Base-by-base conservation (phyloP, 2,888 invertebrate species). In the Tenthredo livida region DNA sequence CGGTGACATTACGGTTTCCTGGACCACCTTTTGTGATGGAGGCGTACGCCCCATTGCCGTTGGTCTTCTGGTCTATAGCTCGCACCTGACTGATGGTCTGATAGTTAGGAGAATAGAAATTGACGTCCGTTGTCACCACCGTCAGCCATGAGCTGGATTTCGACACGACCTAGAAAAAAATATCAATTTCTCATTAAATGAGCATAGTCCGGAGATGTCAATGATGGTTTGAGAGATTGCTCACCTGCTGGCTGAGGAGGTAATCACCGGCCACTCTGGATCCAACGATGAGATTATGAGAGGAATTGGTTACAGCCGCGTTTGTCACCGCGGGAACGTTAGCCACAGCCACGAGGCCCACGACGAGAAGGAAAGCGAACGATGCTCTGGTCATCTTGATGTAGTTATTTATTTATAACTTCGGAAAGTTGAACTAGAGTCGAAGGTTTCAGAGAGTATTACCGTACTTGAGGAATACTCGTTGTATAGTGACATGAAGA, bases 21-120 rank as follows among this genome's bases (percentile, higher is more conserved):
- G 94, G 93, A 10, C 95, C 95, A 47, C 95, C 94, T 0, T 61
- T 72, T 0, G 88, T 50, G 0, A 94, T 86, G 7, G 89, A 91
- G 0, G 93, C 93, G 85, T 89, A 91, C 21, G 94, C 95, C 9
- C 94, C 94, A 0, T 93, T 92, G 0, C 94, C 94, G 58, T 94
- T 91, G 54, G 90, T 90, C 50, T 93, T 90, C 85, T 93, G 93
- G 87, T 95, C 95, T 15, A 91, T 87, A 1, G 93, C 91, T 17
- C 89, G 88, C 15, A 94, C 87, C 86, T 92, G 91, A 0, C 93
- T 93, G 84, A 94, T 94, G 15, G 77, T 87, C 21, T 88, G 86
- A 82, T 85, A 86, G 10, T 21, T 78, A 2, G 86, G 67, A 5
- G 86, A 33, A 10, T 90, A 89, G 87, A 91, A 92, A 7, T 84